Conservation (phyloP, 2,113 vertebrate genomes). For the Lethenteron reissneri region DNA sequence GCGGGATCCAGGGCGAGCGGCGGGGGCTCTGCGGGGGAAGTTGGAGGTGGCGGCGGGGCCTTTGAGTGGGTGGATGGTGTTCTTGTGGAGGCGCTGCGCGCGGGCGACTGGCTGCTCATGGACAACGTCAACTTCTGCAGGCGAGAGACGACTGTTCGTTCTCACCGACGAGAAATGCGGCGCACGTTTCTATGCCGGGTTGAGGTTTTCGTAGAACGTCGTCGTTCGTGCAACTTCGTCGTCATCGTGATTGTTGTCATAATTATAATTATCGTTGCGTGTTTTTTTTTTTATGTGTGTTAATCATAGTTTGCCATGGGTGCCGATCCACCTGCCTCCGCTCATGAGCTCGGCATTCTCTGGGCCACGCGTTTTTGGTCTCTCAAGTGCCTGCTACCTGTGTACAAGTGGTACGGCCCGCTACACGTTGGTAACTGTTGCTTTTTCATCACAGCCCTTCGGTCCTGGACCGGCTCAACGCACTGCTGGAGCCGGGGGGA, state of each 20-base stretch:
- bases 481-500: slow-evolving; percentile 70
- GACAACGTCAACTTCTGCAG: slow-evolving; percentile 99
- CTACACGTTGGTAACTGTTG: not conserved
- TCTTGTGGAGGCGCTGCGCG: slow-evolving; percentile 59
- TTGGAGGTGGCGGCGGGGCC: slow-evolving; percentile 39
- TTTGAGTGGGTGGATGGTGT: slow-evolving; percentile 93
- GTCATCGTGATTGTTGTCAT: too few species aligned
- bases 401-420: not conserved
- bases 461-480: slow-evolving; percentile 83
- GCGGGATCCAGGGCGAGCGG: slow-evolving; percentile 37
- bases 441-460: slow-evolving; percentile 42
- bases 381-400: too few species aligned
- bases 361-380: too few species aligned
- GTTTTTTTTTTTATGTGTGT: too few species aligned
- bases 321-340: too few species aligned
- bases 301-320: too few species aligned
- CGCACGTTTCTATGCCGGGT: too few species aligned
- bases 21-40: slow-evolving; percentile 10
- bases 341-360: too few species aligned
- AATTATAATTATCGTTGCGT: too few species aligned
- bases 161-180: too few species aligned
- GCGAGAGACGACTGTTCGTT: slow-evolving; percentile 21
- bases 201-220: too few species aligned
- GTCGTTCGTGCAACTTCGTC: too few species aligned
- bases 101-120: slow-evolving; percentile 90